Conservation (phyloP, 2,888 invertebrate species). For the Brenthis daphne region DNA sequence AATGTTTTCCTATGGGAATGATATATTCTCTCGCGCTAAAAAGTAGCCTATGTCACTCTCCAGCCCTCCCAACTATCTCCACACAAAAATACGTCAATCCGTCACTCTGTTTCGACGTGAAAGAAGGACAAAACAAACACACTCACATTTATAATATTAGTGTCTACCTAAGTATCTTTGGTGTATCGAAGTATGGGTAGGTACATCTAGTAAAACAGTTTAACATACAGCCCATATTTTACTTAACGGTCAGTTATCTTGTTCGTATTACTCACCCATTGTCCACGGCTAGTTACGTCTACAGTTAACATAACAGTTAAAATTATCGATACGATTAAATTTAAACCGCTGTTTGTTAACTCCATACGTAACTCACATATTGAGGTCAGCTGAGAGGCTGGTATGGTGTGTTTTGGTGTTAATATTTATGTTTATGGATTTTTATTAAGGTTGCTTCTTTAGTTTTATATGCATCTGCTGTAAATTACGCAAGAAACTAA, state of each 20-base stretch:
- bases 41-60: too few relatives aligned
- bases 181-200: too few relatives aligned
- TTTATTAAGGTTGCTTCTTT: not conserved
- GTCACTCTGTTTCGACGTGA: too few relatives aligned
- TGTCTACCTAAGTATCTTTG: too few relatives aligned
- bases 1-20: too few relatives aligned
- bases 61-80: too few relatives aligned
- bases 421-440: not conserved
- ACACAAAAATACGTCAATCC: too few relatives aligned
- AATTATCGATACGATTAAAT: slow-evolving; percentile 35
- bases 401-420: not conserved
- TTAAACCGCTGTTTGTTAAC: slow-evolving; percentile 27
- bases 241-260: slow-evolving; percentile 3
- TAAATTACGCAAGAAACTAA: too few relatives aligned
- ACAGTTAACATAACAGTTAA: slow-evolving; percentile 37
- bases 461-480: too few relatives aligned
- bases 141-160: too few relatives aligned
- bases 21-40: too few relatives aligned
- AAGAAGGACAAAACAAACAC: too few relatives aligned
- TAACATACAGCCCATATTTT: not conserved
- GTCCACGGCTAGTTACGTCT: slow-evolving; percentile 13
- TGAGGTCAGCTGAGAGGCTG: not conserved
- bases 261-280: slow-evolving; percentile 4
- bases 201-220: not conserved
- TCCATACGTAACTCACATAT: slow-evolving; percentile 14